Evolutionary conservation across 2,888 invertebrate species (phyloP).

Genomic region (Achlya flavicornis): DNA sequence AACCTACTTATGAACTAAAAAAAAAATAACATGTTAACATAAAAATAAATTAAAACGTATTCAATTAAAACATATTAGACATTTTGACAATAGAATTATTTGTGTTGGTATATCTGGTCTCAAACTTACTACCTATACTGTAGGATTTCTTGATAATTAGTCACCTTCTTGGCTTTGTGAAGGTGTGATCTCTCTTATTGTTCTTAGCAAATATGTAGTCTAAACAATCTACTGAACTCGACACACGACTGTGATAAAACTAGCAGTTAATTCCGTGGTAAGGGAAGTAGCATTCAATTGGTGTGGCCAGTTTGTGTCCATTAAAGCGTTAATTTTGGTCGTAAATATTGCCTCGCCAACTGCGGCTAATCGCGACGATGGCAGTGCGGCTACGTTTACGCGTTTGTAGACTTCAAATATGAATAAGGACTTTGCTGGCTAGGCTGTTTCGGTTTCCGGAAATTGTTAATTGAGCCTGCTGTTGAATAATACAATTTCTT

Average conservation of each 20-base stretch:
- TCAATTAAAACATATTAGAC: too few species aligned
- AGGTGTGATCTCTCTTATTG: too few species aligned
- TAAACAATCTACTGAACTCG: neutral
- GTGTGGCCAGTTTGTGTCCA: slow-evolving; percentile 46
- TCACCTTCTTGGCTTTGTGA: too few species aligned
- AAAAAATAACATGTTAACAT: too few species aligned
- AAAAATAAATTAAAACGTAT: too few species aligned
- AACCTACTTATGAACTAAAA: too few species aligned
- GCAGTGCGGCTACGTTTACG: slow-evolving; percentile 29
- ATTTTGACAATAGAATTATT: too few species aligned
- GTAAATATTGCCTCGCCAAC: slow-evolving; percentile 47
- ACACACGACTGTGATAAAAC: neutral
- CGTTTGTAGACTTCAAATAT: slow-evolving; percentile 42
- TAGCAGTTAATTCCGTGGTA: slow-evolving; percentile 34
- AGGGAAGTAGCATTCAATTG: slow-evolving; percentile 44
- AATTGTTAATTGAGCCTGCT: neutral
- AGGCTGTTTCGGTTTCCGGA: neutral
- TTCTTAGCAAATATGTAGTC: too few species aligned
- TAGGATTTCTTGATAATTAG: too few species aligned
- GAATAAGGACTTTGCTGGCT: slow-evolving; percentile 20
- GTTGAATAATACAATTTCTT: neutral
- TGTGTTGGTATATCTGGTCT: too few species aligned
- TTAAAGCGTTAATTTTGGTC: slow-evolving; percentile 51
- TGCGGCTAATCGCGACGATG: slow-evolving; percentile 44
- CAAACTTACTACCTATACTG: too few species aligned